A percentile compares a stretch with the other conserved stretches of the same genome.
phyloP scores from a whole-genome alignment of 2,797 vertebrate species.

The Sebastes oblongus region DNA sequence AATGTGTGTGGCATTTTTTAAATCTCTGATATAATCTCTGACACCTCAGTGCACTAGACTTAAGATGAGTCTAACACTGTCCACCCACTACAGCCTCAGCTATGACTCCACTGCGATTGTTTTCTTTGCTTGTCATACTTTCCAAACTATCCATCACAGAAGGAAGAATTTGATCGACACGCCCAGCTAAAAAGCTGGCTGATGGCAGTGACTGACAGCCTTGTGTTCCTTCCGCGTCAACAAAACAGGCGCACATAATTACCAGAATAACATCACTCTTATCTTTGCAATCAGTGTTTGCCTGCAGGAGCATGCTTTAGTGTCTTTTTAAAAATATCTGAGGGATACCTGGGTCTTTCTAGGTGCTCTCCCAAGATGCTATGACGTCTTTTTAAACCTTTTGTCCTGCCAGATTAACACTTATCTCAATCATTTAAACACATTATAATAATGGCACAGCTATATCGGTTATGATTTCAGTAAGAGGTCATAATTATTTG shows the following conservation, averaged over 20 bases:
- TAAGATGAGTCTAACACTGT: neutral
- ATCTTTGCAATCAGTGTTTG: conserved; percentile 2
- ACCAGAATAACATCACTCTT: neutral
- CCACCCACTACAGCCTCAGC: neutral
- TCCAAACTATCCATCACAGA: neutral
- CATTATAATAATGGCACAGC: neutral
- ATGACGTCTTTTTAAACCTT: neutral
- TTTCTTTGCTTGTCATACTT: conserved; percentile 2
- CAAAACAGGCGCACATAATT: neutral
- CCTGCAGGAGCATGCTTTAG: neutral
- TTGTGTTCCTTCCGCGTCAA: neutral
- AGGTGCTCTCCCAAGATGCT: neutral
- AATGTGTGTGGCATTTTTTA: no score
- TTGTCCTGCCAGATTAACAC: neutral
- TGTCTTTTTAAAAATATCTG: neutral
- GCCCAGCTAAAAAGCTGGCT: conserved; percentile 18
- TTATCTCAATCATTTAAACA: neutral
- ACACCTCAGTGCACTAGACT: neutral
- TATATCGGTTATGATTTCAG: neutral
- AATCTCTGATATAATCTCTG: neutral
- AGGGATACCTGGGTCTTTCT: neutral
- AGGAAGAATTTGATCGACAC: conserved; percentile 41
- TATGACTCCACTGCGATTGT: neutral
- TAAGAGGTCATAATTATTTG: neutral
- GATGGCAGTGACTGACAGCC: neutral